phyloP scores from a whole-genome alignment of 2,113 vertebrate species.

The Campylomormyrus tamandua region DNA sequence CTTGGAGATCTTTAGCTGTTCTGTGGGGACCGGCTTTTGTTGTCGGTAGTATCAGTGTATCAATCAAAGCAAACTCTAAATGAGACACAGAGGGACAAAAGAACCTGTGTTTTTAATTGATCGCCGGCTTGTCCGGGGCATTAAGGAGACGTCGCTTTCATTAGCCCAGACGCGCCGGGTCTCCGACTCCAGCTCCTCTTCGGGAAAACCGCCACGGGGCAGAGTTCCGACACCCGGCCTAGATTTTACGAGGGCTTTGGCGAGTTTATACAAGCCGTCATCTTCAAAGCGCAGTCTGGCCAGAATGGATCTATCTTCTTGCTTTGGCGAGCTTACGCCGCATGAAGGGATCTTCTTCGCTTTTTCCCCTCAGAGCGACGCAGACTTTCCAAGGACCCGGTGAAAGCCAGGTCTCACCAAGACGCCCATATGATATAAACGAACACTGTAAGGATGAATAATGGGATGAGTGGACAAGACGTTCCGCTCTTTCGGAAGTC shows the following conservation, averaged over 20 bases:
- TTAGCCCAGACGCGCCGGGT: constrained; percentile 49
- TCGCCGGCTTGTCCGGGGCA: constrained; percentile 59
- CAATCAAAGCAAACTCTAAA: constrained; percentile 61
- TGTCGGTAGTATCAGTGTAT: constrained; percentile 53
- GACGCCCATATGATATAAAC: constrained; percentile 34
- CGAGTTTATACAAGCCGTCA: constrained; percentile 29
- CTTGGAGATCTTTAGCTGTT: constrained; percentile 41
- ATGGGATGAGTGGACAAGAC: constrained; percentile 31
- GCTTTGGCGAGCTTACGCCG: constrained; percentile 26
- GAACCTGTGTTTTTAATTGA: constrained; percentile 56
- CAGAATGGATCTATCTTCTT: constrained; percentile 36
- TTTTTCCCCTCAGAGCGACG: constrained; percentile 17
- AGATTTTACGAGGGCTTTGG: constrained; percentile 38
- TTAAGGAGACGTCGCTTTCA: constrained; percentile 56
- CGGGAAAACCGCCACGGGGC: constrained; percentile 44
- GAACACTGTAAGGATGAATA: constrained; percentile 35
- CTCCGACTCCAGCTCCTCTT: constrained; percentile 39
- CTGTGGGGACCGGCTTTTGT: constrained; percentile 51
- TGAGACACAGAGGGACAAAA: constrained; percentile 59
- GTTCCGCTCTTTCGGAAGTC: constrained; percentile 44
- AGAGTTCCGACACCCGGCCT: constrained; percentile 27
- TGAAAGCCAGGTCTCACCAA: constrained; percentile 30
- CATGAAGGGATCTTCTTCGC: constrained; percentile 28
- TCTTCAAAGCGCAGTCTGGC: constrained; percentile 32
- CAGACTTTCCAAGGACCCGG: constrained; percentile 32